Conservation (phyloP, 2,888 invertebrate species). For the Caenorhabditis zanzibari region DNA sequence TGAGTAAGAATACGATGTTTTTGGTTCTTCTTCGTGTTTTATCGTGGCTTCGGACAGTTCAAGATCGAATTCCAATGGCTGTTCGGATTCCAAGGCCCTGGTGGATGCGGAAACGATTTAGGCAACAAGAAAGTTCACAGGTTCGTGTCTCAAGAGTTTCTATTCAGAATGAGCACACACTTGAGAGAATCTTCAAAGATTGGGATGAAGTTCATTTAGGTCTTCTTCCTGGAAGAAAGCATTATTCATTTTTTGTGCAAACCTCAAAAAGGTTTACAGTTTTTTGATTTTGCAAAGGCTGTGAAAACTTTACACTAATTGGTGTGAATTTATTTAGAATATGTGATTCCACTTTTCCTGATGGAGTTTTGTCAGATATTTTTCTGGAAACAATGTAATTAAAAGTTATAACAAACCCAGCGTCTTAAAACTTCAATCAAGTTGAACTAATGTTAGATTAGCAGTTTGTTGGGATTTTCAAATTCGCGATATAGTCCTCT, state of each 20-base stretch:
- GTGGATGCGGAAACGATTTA: conserved; percentile 25
- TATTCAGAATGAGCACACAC: conserved; percentile 1
- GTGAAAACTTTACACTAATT: background rate
- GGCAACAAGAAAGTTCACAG: conserved; percentile 53
- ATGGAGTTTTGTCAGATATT: too few relatives aligned
- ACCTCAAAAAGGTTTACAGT: background rate
- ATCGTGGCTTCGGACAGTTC: conserved; percentile 26
- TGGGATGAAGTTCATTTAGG: conserved; percentile 4
- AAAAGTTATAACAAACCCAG: too few relatives aligned
- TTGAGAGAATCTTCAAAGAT: conserved; percentile 36
- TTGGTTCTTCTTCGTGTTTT: conserved; percentile 5
- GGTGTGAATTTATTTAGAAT: too few relatives aligned
- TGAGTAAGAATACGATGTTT: background rate
- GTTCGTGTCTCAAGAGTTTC: conserved; percentile 48
- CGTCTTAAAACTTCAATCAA: too few relatives aligned
- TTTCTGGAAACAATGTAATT: too few relatives aligned
- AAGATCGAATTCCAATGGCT: conserved; percentile 7
- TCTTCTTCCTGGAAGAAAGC: background rate
- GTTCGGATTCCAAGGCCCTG: conserved; percentile 11
- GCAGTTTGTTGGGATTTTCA: too few relatives aligned
- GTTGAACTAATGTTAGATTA: too few relatives aligned
- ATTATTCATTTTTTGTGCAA: background rate
- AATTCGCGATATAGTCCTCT: background rate
- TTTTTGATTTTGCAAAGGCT: too few relatives aligned
- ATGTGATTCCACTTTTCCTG: too few relatives aligned